These are phyloP conservation scores for Syngnathus typhle DNA, from an alignment of 2,113 vertebrate genomes.

Conservation along the genomic window DNA sequence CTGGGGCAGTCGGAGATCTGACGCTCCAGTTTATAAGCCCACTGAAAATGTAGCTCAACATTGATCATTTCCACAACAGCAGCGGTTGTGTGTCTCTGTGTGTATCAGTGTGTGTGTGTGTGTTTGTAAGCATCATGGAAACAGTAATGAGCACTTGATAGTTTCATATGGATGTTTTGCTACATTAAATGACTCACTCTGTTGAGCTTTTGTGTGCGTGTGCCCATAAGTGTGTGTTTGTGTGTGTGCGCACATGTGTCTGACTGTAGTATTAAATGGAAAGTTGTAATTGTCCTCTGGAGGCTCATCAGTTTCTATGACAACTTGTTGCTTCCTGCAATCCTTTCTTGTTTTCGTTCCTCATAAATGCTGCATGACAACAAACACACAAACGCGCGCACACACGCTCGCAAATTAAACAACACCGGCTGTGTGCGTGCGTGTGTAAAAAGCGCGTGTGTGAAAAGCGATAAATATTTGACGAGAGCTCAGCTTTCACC, in stretches of 20 bases:
- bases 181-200: neutral
- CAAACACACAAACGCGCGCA: neutral
- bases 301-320: neutral
- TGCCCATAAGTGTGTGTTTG: neutral
- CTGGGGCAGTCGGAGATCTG: neutral
- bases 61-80: neutral
- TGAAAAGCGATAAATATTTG: constrained; percentile 46
- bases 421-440: neutral
- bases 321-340: constrained; percentile 1
- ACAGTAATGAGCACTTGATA: neutral
- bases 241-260: too few relatives aligned
- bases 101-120: neutral
- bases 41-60: neutral
- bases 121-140: neutral
- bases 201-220: neutral
- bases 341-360: neutral
- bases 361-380: neutral
- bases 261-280: neutral
- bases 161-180: neutral
- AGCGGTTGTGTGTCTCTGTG: too few relatives aligned
- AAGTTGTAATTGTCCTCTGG: neutral
- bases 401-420: neutral
- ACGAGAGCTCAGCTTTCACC: constrained; percentile 20
- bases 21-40: neutral
- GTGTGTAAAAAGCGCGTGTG: neutral